Evolutionary conservation across 2,888 invertebrate species (phyloP).

Genomic region (Glaucopsyche alexis): DNA sequence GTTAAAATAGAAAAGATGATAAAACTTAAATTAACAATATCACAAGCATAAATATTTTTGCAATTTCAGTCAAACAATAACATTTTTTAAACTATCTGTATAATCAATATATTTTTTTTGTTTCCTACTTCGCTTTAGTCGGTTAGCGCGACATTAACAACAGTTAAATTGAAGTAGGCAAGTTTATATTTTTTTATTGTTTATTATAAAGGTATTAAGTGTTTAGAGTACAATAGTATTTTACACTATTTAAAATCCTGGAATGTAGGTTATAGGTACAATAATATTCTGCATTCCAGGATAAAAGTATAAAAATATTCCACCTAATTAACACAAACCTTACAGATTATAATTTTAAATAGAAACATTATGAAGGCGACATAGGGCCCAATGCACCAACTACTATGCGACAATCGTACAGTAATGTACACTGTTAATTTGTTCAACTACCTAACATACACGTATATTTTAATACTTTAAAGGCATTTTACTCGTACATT

Average conservation of each 20-base stretch:
- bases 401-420: slow-evolving; percentile 76
- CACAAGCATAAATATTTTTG: slow-evolving; percentile 64
- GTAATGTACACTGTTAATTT: slow-evolving; percentile 72
- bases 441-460: slow-evolving; percentile 69
- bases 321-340: slow-evolving; percentile 23
- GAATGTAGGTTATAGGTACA: neutral
- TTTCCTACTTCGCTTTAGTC: slow-evolving; percentile 21
- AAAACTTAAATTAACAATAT: slow-evolving; percentile 74
- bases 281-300: slow-evolving; percentile 3
- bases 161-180: neutral
- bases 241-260: neutral
- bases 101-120: slow-evolving; percentile 29
- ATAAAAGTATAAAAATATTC: neutral
- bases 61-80: slow-evolving; percentile 47
- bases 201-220: slow-evolving; percentile 11
- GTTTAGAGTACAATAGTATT: slow-evolving; percentile 2
- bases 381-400: slow-evolving; percentile 71
- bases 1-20: slow-evolving; percentile 72
- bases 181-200: slow-evolving; percentile 1
- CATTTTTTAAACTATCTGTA: slow-evolving; percentile 28
- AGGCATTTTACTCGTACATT: slow-evolving; percentile 66
- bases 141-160: neutral
- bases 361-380: slow-evolving; percentile 54
- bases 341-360: slow-evolving; percentile 41
- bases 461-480: slow-evolving; percentile 75